Evolutionary conservation across 1,140 invertebrate genomes (phyloP).

Genomic region (Asobara japonica): DNA sequence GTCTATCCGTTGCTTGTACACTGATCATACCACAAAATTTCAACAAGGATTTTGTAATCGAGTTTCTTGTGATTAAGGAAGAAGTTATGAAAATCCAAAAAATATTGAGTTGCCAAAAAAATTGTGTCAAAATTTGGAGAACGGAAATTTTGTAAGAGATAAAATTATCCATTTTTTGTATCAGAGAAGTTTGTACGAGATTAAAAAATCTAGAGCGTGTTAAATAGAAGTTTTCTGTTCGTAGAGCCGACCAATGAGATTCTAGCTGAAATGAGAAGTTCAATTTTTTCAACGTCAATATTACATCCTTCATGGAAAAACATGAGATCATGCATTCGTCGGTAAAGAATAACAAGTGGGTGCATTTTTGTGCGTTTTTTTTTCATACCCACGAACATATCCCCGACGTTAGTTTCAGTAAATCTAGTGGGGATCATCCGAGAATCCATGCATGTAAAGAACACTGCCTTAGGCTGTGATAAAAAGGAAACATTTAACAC

Average conservation of each 20-base stretch:
- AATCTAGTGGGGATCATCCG: constrained; percentile 95
- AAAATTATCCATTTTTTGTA: neutral
- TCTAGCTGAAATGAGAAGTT: neutral
- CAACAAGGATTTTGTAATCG: too few species aligned
- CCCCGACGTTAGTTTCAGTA: constrained; percentile 93
- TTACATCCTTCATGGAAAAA: too few species aligned
- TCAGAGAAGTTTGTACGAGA: too few species aligned
- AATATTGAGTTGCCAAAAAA: too few species aligned
- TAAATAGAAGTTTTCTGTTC: too few species aligned
- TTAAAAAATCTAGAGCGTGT: too few species aligned
- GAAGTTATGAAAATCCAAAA: neutral
- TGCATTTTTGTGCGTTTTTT: neutral
- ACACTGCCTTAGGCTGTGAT: constrained; percentile 90
- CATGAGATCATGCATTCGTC: neutral
- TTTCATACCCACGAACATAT: constrained; percentile 93
- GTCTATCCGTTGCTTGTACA: too few species aligned
- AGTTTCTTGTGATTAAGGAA: too few species aligned
- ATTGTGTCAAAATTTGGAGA: too few species aligned
- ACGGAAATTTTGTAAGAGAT: neutral
- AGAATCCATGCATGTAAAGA: constrained; percentile 98
- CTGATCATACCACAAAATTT: too few species aligned
- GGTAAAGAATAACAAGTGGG: neutral
- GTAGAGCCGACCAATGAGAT: too few species aligned
- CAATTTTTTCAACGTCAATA: neutral
- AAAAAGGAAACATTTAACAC: constrained; percentile 37